Base-by-base conservation (phyloP, 2,888 invertebrate species). In the Myopa tessellatipennis region DNA sequence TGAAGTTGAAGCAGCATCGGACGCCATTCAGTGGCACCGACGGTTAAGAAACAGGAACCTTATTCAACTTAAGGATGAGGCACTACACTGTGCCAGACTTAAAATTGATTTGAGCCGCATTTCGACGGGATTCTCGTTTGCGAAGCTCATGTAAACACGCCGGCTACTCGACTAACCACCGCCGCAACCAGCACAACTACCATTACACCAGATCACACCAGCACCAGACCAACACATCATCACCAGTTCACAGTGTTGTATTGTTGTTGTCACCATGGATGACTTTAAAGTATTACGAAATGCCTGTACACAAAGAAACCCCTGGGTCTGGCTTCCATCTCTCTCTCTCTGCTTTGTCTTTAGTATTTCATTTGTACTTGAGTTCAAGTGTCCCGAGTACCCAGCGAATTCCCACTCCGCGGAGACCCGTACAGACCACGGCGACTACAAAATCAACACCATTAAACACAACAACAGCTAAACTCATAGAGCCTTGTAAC, bases 251-350 rank as follows among this genome's bases (percentile, higher is more conserved):
- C 50, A 8, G 50, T 8, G 10, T 3, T 4, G 18, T 18, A 3
- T 50, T 18, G 50, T 69, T 69, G 69, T 69, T 69, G 45, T 34
- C 70, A 45, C 52, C 34, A 70, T 70, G 52, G 26, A 40, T 68
- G 45, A 70, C 50, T 50, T 70, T 34, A 55, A 34, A 10, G 26
- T 70, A 70, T 72, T 72, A 72, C 58, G 14, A 72, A 58, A 60
- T 26, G 38, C n/a, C 52, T 36, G 8, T 45, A 18, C 26, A 60
- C 26, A 26, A 26, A 26, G 26, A 26, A 26, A 26, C 26, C 38
- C 40, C 38, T 58, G 58, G n/a, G 60, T 40, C 38, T 36, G 70
- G 52, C 18, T 36, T 55, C 55, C 36, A 55, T 12, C 18, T 6
- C 36, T 34, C 14, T 26, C 45, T 18, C 8, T 40, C 40, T 36